A percentile compares a stretch with the other conserved stretches of the same genome.
These are phyloP conservation scores for Tiliacea citrago DNA, from an alignment of 2,888 invertebrate genomes.

Conservation along the genomic window DNA sequence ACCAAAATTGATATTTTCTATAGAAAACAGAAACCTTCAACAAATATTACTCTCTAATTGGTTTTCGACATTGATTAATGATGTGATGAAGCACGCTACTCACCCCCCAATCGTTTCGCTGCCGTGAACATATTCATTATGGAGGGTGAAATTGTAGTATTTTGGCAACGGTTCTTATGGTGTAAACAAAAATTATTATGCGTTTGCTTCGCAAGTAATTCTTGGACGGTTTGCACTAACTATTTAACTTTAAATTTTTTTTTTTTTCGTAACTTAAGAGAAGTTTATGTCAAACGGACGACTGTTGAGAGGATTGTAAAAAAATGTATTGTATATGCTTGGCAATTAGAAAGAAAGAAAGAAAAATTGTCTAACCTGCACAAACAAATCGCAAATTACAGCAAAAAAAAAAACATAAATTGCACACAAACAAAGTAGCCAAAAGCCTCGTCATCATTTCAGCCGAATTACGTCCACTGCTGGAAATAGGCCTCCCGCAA, in stretches of 20 bases:
- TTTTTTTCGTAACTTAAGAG: background rate
- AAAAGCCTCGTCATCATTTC: too few species aligned
- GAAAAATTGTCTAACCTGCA: too few species aligned
- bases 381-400: too few species aligned
- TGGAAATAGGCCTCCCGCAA: too few species aligned
- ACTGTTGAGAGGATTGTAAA: too few species aligned
- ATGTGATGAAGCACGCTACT: constrained; percentile 45
- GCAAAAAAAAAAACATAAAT: too few species aligned
- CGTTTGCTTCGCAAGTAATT: background rate
- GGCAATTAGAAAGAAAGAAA: too few species aligned
- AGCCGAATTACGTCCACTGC: too few species aligned
- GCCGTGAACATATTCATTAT: constrained; percentile 77
- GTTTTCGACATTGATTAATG: constrained; percentile 69
- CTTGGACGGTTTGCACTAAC: background rate
- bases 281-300: background rate
- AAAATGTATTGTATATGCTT: too few species aligned
- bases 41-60: constrained; percentile 66
- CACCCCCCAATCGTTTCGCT: constrained; percentile 71
- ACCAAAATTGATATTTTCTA: constrained; percentile 48
- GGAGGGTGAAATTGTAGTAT: constrained; percentile 56
- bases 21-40: constrained; percentile 43
- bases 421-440: too few species aligned
- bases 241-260: too few species aligned
- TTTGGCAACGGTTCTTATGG: constrained; percentile 37
- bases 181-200: constrained; percentile 39